A percentile compares a stretch with the other conserved stretches of the same genome.
Conservation (phyloP, 1,140 invertebrate genomes). For the Drosophila gunungcola region DNA sequence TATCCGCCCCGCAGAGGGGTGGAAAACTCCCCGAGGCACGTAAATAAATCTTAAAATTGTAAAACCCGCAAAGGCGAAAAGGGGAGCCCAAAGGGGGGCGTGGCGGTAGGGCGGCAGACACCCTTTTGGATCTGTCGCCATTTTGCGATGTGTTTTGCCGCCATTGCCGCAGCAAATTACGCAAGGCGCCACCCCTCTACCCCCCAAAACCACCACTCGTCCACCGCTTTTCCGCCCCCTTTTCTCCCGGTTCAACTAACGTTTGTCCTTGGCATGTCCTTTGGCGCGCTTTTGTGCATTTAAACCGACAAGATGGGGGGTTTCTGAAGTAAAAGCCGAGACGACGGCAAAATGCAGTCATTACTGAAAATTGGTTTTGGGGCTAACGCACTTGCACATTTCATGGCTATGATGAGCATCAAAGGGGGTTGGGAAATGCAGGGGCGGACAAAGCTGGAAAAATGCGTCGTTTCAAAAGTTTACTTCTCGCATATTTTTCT, state of each 20-base stretch:
- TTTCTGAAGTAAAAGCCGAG: constrained; percentile 27
- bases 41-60: constrained; percentile 84
- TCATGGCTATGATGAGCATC: constrained; percentile 75
- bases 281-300: constrained; percentile 81
- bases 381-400: constrained; percentile 82
- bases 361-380: constrained; percentile 84
- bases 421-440: not conserved
- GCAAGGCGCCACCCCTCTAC: constrained; percentile 50
- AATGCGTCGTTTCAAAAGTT: constrained; percentile 82
- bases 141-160: constrained; percentile 81
- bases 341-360: constrained; percentile 80
- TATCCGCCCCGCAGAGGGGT: constrained; percentile 16
- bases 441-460: constrained; percentile 44
- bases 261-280: constrained; percentile 83
- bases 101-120: not conserved
- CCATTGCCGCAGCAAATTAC: constrained; percentile 81
- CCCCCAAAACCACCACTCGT: not conserved
- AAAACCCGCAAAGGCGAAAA: constrained; percentile 72
- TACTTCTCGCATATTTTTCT: constrained; percentile 82
- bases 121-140: constrained; percentile 69
- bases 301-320: constrained; percentile 58
- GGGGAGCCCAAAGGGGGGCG: not conserved
- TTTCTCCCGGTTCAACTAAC: constrained; percentile 68
- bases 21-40: constrained; percentile 63
- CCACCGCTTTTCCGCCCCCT: not conserved